These are phyloP conservation scores for Lapara coniferarum DNA, from an alignment of 2,888 invertebrate genomes.

Conservation along the genomic window DNA sequence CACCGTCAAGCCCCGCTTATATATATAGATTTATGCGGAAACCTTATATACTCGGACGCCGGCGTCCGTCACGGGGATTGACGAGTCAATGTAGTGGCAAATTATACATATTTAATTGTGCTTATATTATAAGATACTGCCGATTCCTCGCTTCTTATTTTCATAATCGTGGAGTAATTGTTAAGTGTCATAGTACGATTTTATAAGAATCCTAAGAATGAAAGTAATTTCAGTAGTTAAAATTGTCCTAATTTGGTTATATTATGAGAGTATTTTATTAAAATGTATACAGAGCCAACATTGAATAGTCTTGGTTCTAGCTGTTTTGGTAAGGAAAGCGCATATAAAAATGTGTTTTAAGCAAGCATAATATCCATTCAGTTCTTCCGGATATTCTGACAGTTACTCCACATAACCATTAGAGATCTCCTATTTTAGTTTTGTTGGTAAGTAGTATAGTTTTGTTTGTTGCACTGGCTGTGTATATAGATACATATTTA, in stretches of 20 bases:
- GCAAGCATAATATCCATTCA: not conserved
- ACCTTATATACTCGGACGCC: too few species aligned
- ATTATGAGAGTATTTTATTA: too few species aligned
- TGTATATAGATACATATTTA: conserved; percentile 30
- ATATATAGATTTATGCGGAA: too few species aligned
- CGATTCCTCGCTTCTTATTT: not conserved
- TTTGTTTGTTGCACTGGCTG: conserved; percentile 32
- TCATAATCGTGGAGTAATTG: not conserved
- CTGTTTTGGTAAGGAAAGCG: not conserved
- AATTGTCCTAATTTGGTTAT: too few species aligned
- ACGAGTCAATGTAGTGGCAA: not conserved
- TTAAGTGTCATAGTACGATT: not conserved
- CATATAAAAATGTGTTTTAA: not conserved
- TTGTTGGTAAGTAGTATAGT: not conserved
- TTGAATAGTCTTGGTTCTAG: too few species aligned
- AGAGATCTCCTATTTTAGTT: conserved; percentile 15
- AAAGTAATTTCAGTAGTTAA: too few species aligned
- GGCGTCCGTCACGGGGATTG: too few species aligned
- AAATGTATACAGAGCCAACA: too few species aligned
- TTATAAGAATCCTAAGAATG: too few species aligned
- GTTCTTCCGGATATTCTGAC: not conserved
- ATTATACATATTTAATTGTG: not conserved
- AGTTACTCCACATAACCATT: not conserved
- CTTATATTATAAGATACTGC: not conserved
- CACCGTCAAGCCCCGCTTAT: too few species aligned